Percentiles rank a stretch among this genome's conserved stretches.
These are phyloP conservation scores for Cyclopterus lumpus DNA, from an alignment of 2,797 vertebrate species.

Conservation along the genomic window DNA sequence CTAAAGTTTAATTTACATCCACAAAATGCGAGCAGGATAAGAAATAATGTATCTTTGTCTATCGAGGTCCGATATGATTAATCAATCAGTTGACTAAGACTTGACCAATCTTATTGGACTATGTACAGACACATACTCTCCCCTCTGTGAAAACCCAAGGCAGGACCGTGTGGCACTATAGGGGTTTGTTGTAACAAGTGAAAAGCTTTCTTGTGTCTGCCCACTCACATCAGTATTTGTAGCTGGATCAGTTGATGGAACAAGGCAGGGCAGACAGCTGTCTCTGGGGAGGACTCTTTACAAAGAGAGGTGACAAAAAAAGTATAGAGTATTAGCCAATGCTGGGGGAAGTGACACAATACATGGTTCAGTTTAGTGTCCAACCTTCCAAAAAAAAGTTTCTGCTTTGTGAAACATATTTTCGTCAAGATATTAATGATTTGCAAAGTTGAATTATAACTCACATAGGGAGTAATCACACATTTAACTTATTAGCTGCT, in stretches of 20 bases:
- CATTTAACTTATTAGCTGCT: not conserved
- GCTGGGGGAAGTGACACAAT: not conserved
- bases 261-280: constrained; percentile 18
- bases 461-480: not conserved
- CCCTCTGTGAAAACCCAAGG: constrained; percentile 21
- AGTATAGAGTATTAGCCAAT: not conserved
- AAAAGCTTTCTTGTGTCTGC: constrained; percentile 54
- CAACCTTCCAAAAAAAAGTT: not conserved
- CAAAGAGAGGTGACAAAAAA: constrained; percentile 10
- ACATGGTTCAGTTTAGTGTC: constrained; percentile 12
- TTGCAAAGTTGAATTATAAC: not conserved
- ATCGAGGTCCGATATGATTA: not conserved
- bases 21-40: not conserved
- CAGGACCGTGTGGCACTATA: constrained; percentile 20
- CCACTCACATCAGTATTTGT: constrained; percentile 52
- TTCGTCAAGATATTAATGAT: not conserved
- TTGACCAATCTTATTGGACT: not conserved
- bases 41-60: not conserved
- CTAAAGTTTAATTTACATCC: too few relatives aligned
- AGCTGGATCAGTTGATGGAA: constrained; percentile 49
- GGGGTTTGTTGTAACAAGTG: constrained; percentile 56
- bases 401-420: not conserved
- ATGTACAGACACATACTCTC: not conserved
- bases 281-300: constrained; percentile 23
- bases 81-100: not conserved